phyloP scores from a whole-genome alignment of 2,888 invertebrate genomes.

The Andricus curvator region DNA sequence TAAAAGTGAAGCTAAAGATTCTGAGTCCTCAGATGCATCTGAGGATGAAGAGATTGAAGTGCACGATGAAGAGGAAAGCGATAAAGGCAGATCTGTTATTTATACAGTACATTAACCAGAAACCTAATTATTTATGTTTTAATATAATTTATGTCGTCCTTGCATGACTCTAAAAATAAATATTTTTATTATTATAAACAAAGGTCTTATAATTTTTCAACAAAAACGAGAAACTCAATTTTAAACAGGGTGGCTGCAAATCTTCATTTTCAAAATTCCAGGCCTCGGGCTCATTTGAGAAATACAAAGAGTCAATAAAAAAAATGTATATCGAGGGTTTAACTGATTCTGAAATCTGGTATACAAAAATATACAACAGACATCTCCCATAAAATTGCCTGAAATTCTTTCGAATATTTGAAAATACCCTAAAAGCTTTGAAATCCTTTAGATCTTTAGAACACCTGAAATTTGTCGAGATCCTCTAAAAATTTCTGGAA shows the following conservation, averaged over 20 bases:
- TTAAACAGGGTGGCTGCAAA: neutral
- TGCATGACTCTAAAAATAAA: conserved; percentile 23
- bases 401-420: no score
- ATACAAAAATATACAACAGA: no score
- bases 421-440: no score
- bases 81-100: conserved; percentile 80
- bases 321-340: no score
- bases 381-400: no score
- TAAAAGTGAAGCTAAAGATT: conserved; percentile 67
- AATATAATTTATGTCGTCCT: conserved; percentile 20
- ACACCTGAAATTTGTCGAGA: no score
- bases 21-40: conserved; percentile 60
- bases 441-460: no score
- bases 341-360: no score
- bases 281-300: no score
- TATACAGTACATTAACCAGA: conserved; percentile 77
- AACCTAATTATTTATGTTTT: conserved; percentile 47
- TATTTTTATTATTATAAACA: conserved; percentile 31
- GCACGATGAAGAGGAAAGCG: conserved; percentile 80
- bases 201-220: conserved; percentile 8
- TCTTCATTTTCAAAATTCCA: no score
- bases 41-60: conserved; percentile 81
- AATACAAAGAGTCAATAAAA: no score
- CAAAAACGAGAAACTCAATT: neutral
- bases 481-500: no score